Conservation (phyloP, 2,888 invertebrate species). For the Hipparchia semele region DNA sequence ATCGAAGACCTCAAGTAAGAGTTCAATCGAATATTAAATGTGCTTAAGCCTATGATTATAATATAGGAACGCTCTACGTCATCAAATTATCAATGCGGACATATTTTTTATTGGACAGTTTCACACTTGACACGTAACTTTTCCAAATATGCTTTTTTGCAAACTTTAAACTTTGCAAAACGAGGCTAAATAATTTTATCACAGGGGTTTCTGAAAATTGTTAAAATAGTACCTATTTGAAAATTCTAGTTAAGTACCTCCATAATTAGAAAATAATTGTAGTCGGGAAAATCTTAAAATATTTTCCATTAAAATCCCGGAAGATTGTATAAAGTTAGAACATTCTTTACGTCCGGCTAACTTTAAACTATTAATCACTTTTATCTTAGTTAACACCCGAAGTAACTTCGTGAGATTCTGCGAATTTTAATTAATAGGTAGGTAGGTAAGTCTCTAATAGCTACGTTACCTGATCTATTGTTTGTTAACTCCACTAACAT, state of each 20-base stretch:
- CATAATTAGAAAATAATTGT: neutral
- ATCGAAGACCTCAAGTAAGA: too few relatives aligned
- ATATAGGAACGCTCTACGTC: neutral
- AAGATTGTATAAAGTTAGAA: constrained; percentile 15
- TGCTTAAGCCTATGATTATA: neutral
- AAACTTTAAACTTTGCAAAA: too few relatives aligned
- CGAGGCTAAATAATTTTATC: too few relatives aligned
- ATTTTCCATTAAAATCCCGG: constrained; percentile 17
- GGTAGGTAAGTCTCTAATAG: neutral
- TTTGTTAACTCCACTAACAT: neutral
- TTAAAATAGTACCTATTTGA: neutral
- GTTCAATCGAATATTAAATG: neutral
- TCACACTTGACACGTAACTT: too few relatives aligned
- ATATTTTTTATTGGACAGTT: too few relatives aligned
- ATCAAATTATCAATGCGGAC: neutral
- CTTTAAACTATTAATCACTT: constrained; percentile 37
- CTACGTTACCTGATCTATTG: neutral
- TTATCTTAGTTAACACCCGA: constrained; percentile 29
- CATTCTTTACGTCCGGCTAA: constrained; percentile 22
- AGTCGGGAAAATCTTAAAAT: neutral
- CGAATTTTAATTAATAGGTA: constrained; percentile 31
- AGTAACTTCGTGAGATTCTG: constrained; percentile 30
- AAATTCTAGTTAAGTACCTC: neutral
- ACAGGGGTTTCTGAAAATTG: too few relatives aligned
- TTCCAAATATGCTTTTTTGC: too few relatives aligned